Conservation (phyloP, 2,113 vertebrate genomes). For the Vanacampus margaritifer region DNA sequence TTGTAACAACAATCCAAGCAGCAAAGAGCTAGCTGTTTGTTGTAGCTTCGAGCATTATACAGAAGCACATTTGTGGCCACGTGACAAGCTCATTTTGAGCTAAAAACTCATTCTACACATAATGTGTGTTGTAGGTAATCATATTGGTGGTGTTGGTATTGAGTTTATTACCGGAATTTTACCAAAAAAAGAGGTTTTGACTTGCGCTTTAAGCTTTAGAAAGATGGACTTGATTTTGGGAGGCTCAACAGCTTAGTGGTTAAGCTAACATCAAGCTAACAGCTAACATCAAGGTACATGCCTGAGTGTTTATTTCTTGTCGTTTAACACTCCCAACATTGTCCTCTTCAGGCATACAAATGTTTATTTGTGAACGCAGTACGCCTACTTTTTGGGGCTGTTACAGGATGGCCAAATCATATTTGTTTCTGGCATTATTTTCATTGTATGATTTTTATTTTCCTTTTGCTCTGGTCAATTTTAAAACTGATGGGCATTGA, state of each 20-base stretch:
- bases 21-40: background rate
- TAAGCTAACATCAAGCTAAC: background rate
- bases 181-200: background rate
- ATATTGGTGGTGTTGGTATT: background rate
- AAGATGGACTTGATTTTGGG: background rate
- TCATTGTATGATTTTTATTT: background rate
- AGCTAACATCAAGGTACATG: background rate
- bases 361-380: background rate
- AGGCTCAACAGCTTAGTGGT: background rate
- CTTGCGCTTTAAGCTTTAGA: background rate
- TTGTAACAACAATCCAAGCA: background rate
- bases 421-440: background rate
- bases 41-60: background rate
- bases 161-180: background rate
- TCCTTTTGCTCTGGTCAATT: background rate
- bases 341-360: background rate
- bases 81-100: background rate
- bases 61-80: constrained; percentile 3
- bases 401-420: background rate
- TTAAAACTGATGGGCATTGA: background rate
- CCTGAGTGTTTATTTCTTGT: background rate
- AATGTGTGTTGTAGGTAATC: background rate
- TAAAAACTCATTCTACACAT: background rate
- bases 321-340: background rate
- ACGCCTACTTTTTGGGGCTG: background rate